Percentiles rank a stretch among this genome's conserved stretches.
Conservation (phyloP, 2,113 vertebrate species). For the Hypomesus transpacificus region DNA sequence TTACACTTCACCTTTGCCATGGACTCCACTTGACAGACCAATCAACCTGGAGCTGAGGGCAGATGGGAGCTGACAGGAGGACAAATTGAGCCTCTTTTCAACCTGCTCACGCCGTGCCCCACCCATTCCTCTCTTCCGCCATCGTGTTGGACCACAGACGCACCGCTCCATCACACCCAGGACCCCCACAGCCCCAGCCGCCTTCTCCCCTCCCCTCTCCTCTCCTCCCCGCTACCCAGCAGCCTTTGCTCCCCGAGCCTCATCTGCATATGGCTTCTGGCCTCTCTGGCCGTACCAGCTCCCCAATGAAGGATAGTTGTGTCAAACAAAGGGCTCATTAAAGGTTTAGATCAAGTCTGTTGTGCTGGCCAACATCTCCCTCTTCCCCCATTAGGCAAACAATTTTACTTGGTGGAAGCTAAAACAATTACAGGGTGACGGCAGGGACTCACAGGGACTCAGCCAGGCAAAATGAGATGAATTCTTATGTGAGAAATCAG, state of each 20-base stretch:
- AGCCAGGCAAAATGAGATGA: too few relatives aligned
- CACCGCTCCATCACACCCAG: conserved; percentile 60
- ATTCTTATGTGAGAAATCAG: too few relatives aligned
- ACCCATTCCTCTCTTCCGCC: conserved; percentile 53
- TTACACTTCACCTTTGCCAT: conserved; percentile 34
- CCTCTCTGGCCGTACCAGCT: conserved; percentile 56
- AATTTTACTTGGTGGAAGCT: conserved; percentile 37
- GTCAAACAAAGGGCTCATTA: conserved; percentile 69
- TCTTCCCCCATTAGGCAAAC: conserved; percentile 44
- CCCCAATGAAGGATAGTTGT: conserved; percentile 63
- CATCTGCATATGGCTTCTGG: conserved; percentile 67
- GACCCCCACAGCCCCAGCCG: conserved; percentile 46
- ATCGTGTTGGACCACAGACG: conserved; percentile 52
- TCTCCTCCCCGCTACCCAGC: too few relatives aligned
- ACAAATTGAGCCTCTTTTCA: conserved; percentile 29
- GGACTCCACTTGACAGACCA: conserved; percentile 10
- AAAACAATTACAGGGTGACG: conserved; percentile 33
- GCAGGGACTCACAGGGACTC: not conserved
- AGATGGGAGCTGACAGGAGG: conserved; percentile 29
- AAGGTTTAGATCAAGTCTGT: conserved; percentile 61
- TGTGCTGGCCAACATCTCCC: conserved; percentile 43
- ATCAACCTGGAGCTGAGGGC: conserved; percentile 11
- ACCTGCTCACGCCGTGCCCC: conserved; percentile 27
- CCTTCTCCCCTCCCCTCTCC: conserved; percentile 35
- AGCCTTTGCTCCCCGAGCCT: conserved; percentile 42